Conservation (phyloP, 1,140 invertebrate species). For the Uloborus diversus region DNA sequence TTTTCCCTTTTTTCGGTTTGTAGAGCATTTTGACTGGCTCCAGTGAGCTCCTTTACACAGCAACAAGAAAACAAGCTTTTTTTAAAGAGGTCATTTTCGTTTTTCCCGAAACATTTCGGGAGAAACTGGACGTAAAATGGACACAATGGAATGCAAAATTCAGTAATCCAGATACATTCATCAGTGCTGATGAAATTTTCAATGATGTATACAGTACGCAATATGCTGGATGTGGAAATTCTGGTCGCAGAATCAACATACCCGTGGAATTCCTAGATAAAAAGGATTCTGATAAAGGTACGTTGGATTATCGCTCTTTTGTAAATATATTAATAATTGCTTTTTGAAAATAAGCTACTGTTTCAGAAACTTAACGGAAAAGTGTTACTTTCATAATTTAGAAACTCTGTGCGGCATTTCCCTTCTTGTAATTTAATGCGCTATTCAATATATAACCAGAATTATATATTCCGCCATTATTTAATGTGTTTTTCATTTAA, state of each 20-base stretch:
- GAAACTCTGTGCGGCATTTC: too few species aligned
- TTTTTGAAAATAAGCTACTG: too few species aligned
- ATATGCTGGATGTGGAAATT: constrained; percentile 70
- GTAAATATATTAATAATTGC: too few species aligned
- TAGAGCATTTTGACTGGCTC: constrained; percentile 17
- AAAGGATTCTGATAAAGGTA: background rate
- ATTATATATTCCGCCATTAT: too few species aligned
- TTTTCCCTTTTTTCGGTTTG: background rate
- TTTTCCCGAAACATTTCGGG: constrained; percentile 7
- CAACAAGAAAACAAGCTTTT: background rate
- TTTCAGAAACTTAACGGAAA: too few species aligned
- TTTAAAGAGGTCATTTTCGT: constrained; percentile 38
- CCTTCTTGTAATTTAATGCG: too few species aligned
- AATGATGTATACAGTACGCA: constrained; percentile 71
- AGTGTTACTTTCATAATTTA: too few species aligned
- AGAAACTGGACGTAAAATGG: background rate
- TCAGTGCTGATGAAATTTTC: constrained; percentile 59
- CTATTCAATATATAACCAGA: too few species aligned
- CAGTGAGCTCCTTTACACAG: background rate
- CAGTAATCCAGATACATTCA: background rate
- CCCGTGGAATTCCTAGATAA: constrained; percentile 64
- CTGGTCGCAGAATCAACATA: constrained; percentile 72
- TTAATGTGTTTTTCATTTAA: too few species aligned
- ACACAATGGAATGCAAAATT: background rate
- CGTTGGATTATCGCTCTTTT: too few species aligned